A percentile compares a stretch with the other conserved stretches of the same genome.
Conservation (phyloP, 1,140 invertebrate species). For the Akabosia matsudoensis region DNA sequence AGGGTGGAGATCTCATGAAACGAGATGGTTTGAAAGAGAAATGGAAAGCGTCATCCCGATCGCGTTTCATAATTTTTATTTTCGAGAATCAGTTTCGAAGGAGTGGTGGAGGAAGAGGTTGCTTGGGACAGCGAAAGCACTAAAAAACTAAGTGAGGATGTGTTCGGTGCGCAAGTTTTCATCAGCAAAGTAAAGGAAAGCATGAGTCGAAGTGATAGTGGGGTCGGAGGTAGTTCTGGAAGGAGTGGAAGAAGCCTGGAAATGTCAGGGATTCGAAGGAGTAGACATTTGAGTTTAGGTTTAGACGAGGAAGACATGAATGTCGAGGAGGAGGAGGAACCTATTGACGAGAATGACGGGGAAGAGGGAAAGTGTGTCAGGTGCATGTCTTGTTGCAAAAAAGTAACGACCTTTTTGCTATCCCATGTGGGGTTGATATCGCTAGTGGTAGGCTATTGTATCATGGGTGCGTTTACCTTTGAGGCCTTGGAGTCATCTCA, state of each 20-base stretch:
- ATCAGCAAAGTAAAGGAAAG: not conserved
- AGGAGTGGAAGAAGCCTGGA: not conserved
- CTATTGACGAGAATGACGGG: not conserved
- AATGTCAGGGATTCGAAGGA: not conserved
- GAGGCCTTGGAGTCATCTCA: conserved; percentile 67
- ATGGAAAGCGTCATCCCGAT: too few species aligned
- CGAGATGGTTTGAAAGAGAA: too few species aligned
- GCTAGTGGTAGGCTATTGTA: conserved; percentile 81
- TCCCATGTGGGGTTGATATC: conserved; percentile 83
- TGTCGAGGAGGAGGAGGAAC: not conserved
- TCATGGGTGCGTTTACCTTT: conserved; percentile 81
- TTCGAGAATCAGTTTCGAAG: too few species aligned
- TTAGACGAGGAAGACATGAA: not conserved
- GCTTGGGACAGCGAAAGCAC: too few species aligned
- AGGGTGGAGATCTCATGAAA: too few species aligned
- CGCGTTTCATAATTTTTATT: too few species aligned
- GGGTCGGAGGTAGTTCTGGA: not conserved
- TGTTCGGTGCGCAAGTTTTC: too few species aligned
- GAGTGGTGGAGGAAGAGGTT: too few species aligned
- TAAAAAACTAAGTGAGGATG: too few species aligned
- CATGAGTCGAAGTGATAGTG: not conserved
- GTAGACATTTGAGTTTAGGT: not conserved
- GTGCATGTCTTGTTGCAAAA: conserved; percentile 29
- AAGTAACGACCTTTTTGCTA: conserved; percentile 67
- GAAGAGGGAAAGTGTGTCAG: conserved; percentile 33